Evolutionary conservation across 1,140 invertebrate genomes (phyloP).

Genomic region (Hycleus phaleratus): DNA sequence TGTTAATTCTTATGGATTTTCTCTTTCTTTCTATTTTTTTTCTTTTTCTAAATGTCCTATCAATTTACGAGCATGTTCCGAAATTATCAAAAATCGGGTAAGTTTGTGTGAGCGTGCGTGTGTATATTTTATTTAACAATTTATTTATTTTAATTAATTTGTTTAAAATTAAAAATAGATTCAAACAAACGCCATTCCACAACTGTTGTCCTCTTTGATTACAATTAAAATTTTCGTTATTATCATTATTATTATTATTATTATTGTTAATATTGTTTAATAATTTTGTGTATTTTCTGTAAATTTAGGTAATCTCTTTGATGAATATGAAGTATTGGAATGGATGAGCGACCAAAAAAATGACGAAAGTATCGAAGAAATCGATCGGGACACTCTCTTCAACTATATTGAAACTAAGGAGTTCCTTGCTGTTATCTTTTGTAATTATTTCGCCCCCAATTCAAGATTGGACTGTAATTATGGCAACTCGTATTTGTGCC

Average conservation of each 20-base stretch:
- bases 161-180: neutral
- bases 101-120: neutral
- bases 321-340: conserved; percentile 76
- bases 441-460: conserved; percentile 53
- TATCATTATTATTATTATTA: neutral
- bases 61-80: too few species aligned
- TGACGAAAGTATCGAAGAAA: conserved; percentile 88
- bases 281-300: neutral
- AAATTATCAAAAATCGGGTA: conserved; percentile 2
- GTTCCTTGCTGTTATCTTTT: conserved; percentile 87
- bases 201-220: conserved; percentile 7
- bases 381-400: conserved; percentile 73
- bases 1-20: conserved; percentile 15
- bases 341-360: conserved; percentile 90
- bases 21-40: neutral
- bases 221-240: neutral
- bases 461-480: too few species aligned
- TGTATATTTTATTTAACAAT: too few species aligned
- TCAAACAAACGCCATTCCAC: conserved; percentile 17
- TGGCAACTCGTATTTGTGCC: too few species aligned
- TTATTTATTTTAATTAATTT: too few species aligned
- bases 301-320: conserved; percentile 71
- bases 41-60: neutral
- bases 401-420: conserved; percentile 86
- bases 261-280: neutral